Percentiles rank a stretch among this genome's conserved stretches.
Evolutionary conservation across 2,888 invertebrate genomes (phyloP).

Genomic region (Danaus chrysippus): DNA sequence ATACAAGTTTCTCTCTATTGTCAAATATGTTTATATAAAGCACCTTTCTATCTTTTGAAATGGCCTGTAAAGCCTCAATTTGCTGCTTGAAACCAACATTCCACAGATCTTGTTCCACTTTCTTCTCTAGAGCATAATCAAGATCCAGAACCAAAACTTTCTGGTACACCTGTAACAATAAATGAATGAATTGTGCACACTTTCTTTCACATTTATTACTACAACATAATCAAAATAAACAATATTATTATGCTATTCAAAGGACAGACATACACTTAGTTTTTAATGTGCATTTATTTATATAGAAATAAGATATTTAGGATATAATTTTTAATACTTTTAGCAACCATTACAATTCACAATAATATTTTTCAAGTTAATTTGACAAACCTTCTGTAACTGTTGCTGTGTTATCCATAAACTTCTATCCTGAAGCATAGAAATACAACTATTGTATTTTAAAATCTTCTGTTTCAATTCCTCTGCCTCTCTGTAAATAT

Average conservation of each 20-base stretch:
- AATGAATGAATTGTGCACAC: not conserved
- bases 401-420: slow-evolving; percentile 71
- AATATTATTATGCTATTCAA: too few species aligned
- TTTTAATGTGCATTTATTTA: too few species aligned
- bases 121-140: slow-evolving; percentile 92
- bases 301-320: too few species aligned
- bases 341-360: too few species aligned
- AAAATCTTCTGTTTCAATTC: slow-evolving; percentile 84
- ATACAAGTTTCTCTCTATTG: too few species aligned
- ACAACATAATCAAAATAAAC: too few species aligned
- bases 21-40: too few species aligned
- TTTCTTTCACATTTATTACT: not conserved
- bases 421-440: slow-evolving; percentile 68
- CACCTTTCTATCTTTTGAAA: slow-evolving; percentile 89
- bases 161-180: slow-evolving; percentile 79
- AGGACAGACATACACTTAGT: too few species aligned
- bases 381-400: slow-evolving; percentile 60
- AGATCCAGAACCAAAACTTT: slow-evolving; percentile 88
- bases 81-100: slow-evolving; percentile 93
- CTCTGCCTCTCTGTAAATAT: slow-evolving; percentile 82
- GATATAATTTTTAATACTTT: too few species aligned
- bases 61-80: slow-evolving; percentile 87
- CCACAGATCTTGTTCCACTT: slow-evolving; percentile 94
- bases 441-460: slow-evolving; percentile 79
- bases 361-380: too few species aligned